Conservation (phyloP, 2,888 invertebrate species). For the Coremacera marginata region DNA sequence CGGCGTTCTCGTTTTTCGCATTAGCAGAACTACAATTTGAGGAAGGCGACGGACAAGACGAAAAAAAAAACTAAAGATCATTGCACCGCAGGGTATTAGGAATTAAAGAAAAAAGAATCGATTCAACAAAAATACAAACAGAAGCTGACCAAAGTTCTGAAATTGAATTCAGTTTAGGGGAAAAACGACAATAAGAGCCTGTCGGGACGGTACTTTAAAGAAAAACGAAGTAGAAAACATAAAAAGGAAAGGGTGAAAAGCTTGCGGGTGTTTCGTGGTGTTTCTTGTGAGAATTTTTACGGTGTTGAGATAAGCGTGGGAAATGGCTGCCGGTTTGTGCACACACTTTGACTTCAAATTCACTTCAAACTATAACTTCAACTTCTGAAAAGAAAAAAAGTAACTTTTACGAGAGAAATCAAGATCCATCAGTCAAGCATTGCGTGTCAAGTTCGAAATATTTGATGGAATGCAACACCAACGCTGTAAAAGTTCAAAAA, state of each 20-base stretch:
- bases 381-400: neutral
- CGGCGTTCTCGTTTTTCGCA: constrained; percentile 50
- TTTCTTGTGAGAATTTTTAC: constrained; percentile 13
- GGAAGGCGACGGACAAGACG: constrained; percentile 8
- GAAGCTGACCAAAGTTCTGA: constrained; percentile 10
- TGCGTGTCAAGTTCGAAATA: constrained; percentile 26
- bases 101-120: neutral
- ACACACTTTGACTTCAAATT: neutral
- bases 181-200: neutral
- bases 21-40: constrained; percentile 48
- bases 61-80: neutral
- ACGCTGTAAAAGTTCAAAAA: neutral
- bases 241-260: constrained; percentile 18
- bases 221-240: neutral
- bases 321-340: constrained; percentile 21
- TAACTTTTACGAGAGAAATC: neutral
- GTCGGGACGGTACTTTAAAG: neutral
- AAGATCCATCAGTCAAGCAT: neutral
- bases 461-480: constrained; percentile 26
- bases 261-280: constrained; percentile 24
- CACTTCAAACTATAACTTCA: neutral
- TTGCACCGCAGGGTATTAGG: neutral
- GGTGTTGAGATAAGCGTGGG: constrained; percentile 26
- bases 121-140: neutral
- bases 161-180: neutral